Conservation (phyloP, 1,140 invertebrate genomes). For the Scaptomyza montana region DNA sequence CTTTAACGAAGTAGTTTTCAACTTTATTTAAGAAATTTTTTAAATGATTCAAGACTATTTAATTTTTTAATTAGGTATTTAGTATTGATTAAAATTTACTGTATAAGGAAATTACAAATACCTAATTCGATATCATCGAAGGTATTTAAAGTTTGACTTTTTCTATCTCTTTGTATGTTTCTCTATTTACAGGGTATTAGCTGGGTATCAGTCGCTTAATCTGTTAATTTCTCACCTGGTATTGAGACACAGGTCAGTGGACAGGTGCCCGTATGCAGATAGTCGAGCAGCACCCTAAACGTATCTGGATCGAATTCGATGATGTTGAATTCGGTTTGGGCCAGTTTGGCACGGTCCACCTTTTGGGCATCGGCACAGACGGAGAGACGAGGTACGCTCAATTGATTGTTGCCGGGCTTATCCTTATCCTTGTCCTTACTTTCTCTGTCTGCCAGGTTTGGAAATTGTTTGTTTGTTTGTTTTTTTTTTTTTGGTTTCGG, state of each 20-base stretch:
- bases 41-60: too few species aligned
- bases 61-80: too few species aligned
- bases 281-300: constrained; percentile 94
- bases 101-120: too few species aligned
- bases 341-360: constrained; percentile 94
- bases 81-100: too few species aligned
- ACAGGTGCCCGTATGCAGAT: constrained; percentile 96
- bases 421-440: constrained; percentile 92
- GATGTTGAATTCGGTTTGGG: constrained; percentile 97
- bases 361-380: constrained; percentile 97
- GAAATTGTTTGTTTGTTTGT: constrained; percentile 27
- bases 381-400: constrained; percentile 93
- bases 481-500: constrained; percentile 22
- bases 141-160: too few species aligned
- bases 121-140: too few species aligned
- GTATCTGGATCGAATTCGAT: constrained; percentile 98
- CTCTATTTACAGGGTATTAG: too few species aligned
- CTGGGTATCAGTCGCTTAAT: too few species aligned
- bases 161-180: too few species aligned
- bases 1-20: too few species aligned
- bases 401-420: constrained; percentile 87
- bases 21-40: too few species aligned
- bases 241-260: constrained; percentile 95
- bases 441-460: constrained; percentile 87
- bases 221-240: constrained; percentile 85